These are phyloP conservation scores for Calidris pygmaea DNA, from an alignment of 2,113 vertebrate species.

Conservation along the genomic window DNA sequence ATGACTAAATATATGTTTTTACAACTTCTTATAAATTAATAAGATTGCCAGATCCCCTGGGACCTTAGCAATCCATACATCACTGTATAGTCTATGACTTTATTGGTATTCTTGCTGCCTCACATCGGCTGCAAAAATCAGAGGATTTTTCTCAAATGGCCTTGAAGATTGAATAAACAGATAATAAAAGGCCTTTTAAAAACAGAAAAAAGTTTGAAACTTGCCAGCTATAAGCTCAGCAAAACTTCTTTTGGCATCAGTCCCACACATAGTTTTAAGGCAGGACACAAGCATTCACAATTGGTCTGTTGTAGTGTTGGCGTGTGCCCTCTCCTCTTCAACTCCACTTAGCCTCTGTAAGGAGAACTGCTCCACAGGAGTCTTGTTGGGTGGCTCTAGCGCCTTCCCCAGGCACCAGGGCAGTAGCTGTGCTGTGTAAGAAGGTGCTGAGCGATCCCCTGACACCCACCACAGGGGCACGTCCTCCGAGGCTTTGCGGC, in stretches of 20 bases:
- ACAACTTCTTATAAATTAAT: not conserved
- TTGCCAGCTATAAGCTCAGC: slow-evolving; percentile 10
- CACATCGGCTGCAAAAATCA: not conserved
- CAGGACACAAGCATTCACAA: not conserved
- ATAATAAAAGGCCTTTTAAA: slow-evolving; percentile 29
- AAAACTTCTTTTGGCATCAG: not conserved
- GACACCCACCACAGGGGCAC: not conserved
- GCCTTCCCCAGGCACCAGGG: not conserved
- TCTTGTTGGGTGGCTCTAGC: not conserved
- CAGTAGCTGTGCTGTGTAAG: not conserved
- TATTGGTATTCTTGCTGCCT: slow-evolving; percentile 16
- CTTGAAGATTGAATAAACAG: slow-evolving; percentile 26
- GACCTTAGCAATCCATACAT: not conserved
- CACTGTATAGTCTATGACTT: not conserved
- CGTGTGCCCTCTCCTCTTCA: not conserved
- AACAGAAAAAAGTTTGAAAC: not conserved
- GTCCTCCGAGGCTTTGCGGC: not conserved
- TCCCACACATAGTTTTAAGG: not conserved
- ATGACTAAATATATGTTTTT: not conserved
- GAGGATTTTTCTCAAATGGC: not conserved
- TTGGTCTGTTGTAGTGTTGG: not conserved
- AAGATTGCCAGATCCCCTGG: not conserved
- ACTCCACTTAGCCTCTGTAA: not conserved
- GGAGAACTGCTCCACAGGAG: not conserved
- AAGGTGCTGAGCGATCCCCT: not conserved